Percentiles rank a stretch among this genome's conserved stretches.
These are phyloP conservation scores for Parambassis ranga DNA, from an alignment of 2,797 vertebrate genomes.

Conservation along the genomic window DNA sequence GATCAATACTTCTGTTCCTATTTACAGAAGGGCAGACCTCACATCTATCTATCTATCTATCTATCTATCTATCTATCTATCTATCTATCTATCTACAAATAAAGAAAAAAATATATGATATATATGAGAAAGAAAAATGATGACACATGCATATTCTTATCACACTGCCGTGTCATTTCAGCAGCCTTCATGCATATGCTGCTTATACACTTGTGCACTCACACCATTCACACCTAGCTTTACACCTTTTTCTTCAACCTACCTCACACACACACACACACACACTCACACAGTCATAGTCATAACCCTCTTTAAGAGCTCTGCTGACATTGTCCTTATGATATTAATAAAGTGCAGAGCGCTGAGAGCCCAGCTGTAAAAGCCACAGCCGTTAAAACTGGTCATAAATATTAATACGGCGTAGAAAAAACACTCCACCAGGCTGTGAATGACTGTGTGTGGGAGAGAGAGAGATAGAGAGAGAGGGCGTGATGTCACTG, in stretches of 20 bases:
- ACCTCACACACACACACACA: background rate
- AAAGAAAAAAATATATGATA: background rate
- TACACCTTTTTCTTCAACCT: background rate
- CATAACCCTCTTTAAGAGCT: slow-evolving; percentile 52
- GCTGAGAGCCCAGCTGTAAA: slow-evolving; percentile 59
- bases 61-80: too few relatives aligned
- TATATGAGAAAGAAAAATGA: background rate
- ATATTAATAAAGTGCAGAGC: slow-evolving; percentile 76
- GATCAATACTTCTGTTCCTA: slow-evolving; percentile 32
- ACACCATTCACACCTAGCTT: background rate
- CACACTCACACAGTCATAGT: slow-evolving; percentile 9
- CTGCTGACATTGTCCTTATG: slow-evolving; percentile 78
- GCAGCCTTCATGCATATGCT: too few relatives aligned
- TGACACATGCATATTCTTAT: background rate
- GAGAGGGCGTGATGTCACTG: background rate
- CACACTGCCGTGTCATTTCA: too few relatives aligned
- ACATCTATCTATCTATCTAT: background rate
- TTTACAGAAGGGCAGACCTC: slow-evolving; percentile 3
- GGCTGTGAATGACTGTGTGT: background rate
- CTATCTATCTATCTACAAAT: too few relatives aligned
- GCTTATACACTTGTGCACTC: too few relatives aligned
- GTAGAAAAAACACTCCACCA: slow-evolving; percentile 44
- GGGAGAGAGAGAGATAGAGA: background rate
- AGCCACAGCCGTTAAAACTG: slow-evolving; percentile 64
- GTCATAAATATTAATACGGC: slow-evolving; percentile 76